These are phyloP conservation scores for Chrysemys picta DNA, from an alignment of 2,113 vertebrate species.

Conservation along the genomic window DNA sequence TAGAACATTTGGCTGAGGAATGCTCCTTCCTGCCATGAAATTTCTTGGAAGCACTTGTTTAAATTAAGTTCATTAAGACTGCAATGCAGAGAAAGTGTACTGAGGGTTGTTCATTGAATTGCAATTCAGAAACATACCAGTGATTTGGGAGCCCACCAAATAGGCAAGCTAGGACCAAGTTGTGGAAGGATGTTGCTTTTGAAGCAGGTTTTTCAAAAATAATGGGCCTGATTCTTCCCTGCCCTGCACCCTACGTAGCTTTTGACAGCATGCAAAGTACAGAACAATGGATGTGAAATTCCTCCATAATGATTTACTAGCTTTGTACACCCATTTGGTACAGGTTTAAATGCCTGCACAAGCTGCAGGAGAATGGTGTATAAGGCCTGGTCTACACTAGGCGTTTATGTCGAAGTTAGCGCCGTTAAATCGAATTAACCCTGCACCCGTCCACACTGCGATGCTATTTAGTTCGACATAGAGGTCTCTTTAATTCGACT, in stretches of 20 bases:
- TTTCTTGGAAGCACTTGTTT: neutral
- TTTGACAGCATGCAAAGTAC: neutral
- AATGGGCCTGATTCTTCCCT: neutral
- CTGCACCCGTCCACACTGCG: too few relatives aligned
- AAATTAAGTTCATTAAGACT: neutral
- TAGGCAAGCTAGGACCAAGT: neutral
- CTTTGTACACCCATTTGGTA: rapidly evolving
- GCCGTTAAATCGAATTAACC: too few relatives aligned
- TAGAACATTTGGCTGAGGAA: neutral
- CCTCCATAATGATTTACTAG: rapidly evolving
- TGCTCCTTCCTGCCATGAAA: neutral
- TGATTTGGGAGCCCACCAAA: neutral
- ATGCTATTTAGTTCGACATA: too few relatives aligned
- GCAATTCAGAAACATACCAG: neutral
- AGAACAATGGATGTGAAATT: rapidly evolving
- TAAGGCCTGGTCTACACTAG: too few relatives aligned
- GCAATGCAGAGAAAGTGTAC: neutral
- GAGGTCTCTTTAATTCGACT: too few relatives aligned
- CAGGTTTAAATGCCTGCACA: neutral
- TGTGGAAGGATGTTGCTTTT: neutral
- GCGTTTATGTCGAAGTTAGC: too few relatives aligned
- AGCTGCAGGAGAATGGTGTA: neutral
- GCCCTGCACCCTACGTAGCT: neutral
- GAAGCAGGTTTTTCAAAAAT: rapidly evolving
- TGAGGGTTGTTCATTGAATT: neutral